Evolutionary conservation across 2,113 vertebrate genomes (phyloP), one percentile per base, ranked within the genome.

Genomic region (Porphyrio hochstetteri): DNA sequence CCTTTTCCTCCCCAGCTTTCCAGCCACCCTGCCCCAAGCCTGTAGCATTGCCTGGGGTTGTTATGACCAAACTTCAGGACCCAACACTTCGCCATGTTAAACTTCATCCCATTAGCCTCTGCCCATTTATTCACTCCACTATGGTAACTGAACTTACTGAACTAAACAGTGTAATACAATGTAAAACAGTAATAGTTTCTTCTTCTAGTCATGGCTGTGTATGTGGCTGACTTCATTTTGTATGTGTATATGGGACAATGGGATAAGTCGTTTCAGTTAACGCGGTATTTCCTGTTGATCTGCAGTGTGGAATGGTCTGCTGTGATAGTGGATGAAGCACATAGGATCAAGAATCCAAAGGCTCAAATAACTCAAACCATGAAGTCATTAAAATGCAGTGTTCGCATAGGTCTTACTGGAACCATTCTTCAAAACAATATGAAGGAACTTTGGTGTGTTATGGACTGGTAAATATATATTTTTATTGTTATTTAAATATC

Each of bases 341-440:
- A 99, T 31, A 99, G 98, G 98, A 98, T 99, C 94, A 99, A 99
- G 98, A 99, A 99, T 95, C 99, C 99, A 78, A 99, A 98, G 77
- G 98, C 99, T 60, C 99, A 98, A 95, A 98, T 99, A 95, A 99
- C 99, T 65, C 98, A 98, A 94, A 98, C 98, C 33, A 98, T 99
- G 99, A 99, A 99, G 92, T 97, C 96, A 68, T 95, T 99, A 93
- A 98, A 95, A 74, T 99, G 99, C 91, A 95, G 63, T 86, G 98
- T 99, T 81, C 98, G 99, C 77, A 97, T 99, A 82, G 99, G 99
- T 79, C 98, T 99, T 93, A 99, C 99, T 76, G 99, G 99, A 87
- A 99, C 99, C 65, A 98, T 99, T 96, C 98, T 99, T 86, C 99
- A 99, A 95, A 99, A 99, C 91, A 99, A 99, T 95, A 99, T 99